Evolutionary conservation across 2,113 vertebrate genomes (phyloP).

Genomic region (Panurus biarmicus): DNA sequence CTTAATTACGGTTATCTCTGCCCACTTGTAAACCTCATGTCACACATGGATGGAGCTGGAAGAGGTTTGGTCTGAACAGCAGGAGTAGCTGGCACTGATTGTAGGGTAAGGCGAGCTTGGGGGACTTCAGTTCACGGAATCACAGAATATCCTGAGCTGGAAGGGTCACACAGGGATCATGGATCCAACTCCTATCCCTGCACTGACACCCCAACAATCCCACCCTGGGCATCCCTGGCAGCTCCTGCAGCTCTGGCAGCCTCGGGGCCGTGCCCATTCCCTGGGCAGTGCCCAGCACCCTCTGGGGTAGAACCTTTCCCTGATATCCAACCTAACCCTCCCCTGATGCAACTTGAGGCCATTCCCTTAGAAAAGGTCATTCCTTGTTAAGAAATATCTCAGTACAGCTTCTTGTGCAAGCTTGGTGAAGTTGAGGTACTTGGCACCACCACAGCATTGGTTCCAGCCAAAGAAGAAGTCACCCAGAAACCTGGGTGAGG

Average conservation of each 20-base stretch:
- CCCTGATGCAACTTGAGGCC: background rate
- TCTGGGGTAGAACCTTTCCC: background rate
- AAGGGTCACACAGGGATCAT: background rate
- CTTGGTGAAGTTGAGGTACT: background rate
- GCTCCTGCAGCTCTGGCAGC: background rate
- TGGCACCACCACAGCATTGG: background rate
- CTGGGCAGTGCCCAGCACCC: background rate
- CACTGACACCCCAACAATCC: background rate
- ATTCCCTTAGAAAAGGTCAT: background rate
- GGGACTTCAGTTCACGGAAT: background rate
- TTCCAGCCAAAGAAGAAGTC: background rate
- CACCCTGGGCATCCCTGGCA: background rate
- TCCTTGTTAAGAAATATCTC: background rate
- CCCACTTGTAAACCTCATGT: background rate
- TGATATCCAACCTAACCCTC: accelerated
- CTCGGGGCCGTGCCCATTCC: background rate
- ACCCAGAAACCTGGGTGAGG: background rate
- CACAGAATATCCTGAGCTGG: background rate
- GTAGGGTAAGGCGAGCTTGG: background rate
- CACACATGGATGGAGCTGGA: background rate
- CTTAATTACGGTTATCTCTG: background rate
- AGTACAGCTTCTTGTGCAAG: background rate
- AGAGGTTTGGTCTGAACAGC: background rate
- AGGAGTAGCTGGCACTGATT: background rate
- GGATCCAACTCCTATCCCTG: accelerated